A percentile compares a stretch with the other conserved stretches of the same genome.
Evolutionary conservation across 2,797 vertebrate genomes (phyloP).

Genomic region (Hydrophis major): DNA sequence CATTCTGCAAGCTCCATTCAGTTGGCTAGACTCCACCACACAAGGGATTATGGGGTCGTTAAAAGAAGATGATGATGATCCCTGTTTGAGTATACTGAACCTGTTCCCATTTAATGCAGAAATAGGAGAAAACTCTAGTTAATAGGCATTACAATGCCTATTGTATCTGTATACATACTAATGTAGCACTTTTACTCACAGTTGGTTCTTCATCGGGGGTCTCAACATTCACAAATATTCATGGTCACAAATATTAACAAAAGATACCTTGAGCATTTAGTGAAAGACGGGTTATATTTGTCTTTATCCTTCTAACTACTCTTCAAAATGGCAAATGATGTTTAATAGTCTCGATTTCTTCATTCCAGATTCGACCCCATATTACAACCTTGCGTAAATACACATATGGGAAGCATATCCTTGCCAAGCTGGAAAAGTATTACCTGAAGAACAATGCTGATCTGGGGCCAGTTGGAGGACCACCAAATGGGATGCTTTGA

Average conservation of each 20-base stretch:
- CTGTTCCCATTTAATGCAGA: neutral
- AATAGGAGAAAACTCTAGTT: neutral
- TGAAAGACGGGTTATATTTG: neutral
- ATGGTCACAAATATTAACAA: neutral
- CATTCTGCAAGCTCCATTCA: too few species aligned
- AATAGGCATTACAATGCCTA: neutral
- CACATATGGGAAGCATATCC: constrained; percentile 96
- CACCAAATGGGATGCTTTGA: constrained; percentile 93
- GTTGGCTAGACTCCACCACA: too few species aligned
- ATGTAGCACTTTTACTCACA: neutral
- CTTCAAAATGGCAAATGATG: neutral
- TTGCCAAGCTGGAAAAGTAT: constrained; percentile 98
- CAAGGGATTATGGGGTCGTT: too few species aligned
- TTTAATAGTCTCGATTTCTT: neutral
- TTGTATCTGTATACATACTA: neutral
- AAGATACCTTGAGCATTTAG: neutral
- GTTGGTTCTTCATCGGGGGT: neutral
- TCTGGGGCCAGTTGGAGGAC: constrained; percentile 92
- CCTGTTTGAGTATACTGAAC: neutral
- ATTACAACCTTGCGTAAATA: constrained; percentile 97
- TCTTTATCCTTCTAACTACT: neutral
- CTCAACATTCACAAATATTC: neutral
- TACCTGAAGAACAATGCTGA: constrained; percentile 97
- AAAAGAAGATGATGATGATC: too few species aligned
- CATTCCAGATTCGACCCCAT: constrained; percentile 91